Base-by-base conservation (phyloP, 2,113 vertebrate genomes). In the Oreochromis tanganicae region DNA sequence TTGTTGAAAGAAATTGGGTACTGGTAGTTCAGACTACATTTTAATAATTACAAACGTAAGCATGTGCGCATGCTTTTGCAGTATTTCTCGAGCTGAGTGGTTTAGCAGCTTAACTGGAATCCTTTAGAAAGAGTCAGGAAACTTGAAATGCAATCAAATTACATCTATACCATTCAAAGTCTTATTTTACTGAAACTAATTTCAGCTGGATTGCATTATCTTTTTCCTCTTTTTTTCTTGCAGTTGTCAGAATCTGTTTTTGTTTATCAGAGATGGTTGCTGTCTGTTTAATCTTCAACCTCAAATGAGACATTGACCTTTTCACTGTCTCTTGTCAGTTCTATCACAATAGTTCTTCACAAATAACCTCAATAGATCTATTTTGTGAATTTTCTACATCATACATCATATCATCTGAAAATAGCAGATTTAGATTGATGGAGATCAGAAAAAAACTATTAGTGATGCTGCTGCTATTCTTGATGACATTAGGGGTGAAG, bases 401-500 rank as follows among this genome's bases (percentile, higher is more conserved):
- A 27, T 27, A 27, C 27, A 27, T 27, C 1, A 75, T 19, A 78
- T n/a, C 24, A 78, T n/a, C 6, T 52, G 46, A n/a, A 78, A 52
- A 52, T 12, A 78, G 6, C 46, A 52, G 46, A 78, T 78, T 78
- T 52, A 32, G 27, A 78, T 50, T n/a, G 46, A 32, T 78, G 6
- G 41, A 19, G 27, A 75, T 29, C 43, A 75, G 16, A 50, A 48
- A 75, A 29, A 38, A 36, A 16, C 80, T 80, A 7, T 4, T 7
- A n/a, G 4, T 36, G n/a, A 83, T 27, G 41, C 17, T 79, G 3
- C 86, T 54, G 19, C 36, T 90, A 6, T 71, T 84, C 3, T 75
- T 85, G 38, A 43, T 89, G 43, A 56, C 34, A 10, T 73, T 89
- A 99, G 98, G 99, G 27, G 98, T 99, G 89, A 99, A 99, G 94